Conservation (phyloP, 2,113 vertebrate species). For the Zosterops japonicus region DNA sequence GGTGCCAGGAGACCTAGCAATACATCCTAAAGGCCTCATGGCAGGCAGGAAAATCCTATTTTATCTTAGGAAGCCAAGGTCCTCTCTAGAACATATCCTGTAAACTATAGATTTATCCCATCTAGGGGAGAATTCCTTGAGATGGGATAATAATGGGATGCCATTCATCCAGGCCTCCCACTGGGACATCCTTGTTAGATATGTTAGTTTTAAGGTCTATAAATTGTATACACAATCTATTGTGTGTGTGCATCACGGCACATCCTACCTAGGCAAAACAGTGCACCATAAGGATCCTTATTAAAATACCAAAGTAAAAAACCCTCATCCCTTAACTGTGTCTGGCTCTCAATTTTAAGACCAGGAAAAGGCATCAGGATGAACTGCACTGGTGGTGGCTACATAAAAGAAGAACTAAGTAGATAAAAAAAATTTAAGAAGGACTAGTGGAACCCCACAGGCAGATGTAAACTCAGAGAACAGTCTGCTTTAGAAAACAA, state of each 20-base stretch:
- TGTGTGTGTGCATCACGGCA: fast-evolving
- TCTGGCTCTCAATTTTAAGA: not conserved
- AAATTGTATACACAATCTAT: not conserved
- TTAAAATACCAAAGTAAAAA: not conserved
- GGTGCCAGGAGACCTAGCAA: not conserved
- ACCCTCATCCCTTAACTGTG: not conserved
- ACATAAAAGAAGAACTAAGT: not conserved
- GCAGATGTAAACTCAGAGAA: not conserved
- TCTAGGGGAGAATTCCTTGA: not conserved
- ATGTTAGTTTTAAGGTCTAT: too few species aligned
- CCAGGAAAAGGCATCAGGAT: not conserved
- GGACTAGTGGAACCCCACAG: not conserved
- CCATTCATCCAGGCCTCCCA: not conserved
- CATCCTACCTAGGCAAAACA: not conserved
- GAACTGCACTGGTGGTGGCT: not conserved
- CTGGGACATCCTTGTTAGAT: not conserved
- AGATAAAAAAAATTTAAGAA: not conserved
- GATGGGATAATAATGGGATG: not conserved
- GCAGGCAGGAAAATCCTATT: not conserved
- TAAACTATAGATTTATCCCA: not conserved
- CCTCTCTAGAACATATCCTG: too few species aligned
- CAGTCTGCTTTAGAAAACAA: not conserved
- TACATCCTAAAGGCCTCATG: not conserved
- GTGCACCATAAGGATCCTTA: not conserved
- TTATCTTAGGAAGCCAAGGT: too few species aligned